phyloP scores from a whole-genome alignment of 2,888 invertebrate species.

The Camponotus fellah region DNA sequence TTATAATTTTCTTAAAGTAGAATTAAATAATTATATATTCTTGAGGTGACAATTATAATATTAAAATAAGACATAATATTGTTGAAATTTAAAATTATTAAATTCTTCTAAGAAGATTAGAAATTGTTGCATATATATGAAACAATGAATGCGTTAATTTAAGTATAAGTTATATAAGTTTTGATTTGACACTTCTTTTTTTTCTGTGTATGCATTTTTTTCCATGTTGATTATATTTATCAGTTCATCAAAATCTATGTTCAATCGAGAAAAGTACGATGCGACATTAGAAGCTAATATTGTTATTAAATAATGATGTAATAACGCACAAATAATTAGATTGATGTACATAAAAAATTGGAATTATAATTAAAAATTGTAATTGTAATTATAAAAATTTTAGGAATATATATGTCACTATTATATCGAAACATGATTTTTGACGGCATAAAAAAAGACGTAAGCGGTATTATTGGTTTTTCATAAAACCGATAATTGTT shows the following conservation, averaged over 20 bases:
- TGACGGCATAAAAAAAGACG: not conserved
- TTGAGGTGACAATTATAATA: too few relatives aligned
- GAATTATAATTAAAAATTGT: not conserved
- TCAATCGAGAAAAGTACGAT: not conserved
- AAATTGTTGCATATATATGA: too few relatives aligned
- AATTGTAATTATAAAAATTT: not conserved
- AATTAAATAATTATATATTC: too few relatives aligned
- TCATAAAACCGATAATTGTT: constrained; percentile 22
- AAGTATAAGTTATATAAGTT: too few relatives aligned
- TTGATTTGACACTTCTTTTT: too few relatives aligned
- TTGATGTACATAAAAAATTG: not conserved
- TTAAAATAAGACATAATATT: too few relatives aligned
- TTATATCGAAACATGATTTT: not conserved
- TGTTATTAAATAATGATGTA: constrained; percentile 1
- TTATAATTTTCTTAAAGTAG: too few relatives aligned
- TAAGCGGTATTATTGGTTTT: constrained; percentile 1
- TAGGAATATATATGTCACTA: not conserved
- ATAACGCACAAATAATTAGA: not conserved
- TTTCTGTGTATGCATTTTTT: not conserved
- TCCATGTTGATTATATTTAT: constrained; percentile 1
- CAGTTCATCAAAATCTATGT: not conserved
- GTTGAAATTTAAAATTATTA: too few relatives aligned
- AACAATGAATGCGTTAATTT: too few relatives aligned
- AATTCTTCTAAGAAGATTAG: too few relatives aligned
- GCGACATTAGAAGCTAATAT: not conserved